Evolutionary conservation across 2,888 invertebrate genomes (phyloP).

Genomic region (Drosophila dives): DNA sequence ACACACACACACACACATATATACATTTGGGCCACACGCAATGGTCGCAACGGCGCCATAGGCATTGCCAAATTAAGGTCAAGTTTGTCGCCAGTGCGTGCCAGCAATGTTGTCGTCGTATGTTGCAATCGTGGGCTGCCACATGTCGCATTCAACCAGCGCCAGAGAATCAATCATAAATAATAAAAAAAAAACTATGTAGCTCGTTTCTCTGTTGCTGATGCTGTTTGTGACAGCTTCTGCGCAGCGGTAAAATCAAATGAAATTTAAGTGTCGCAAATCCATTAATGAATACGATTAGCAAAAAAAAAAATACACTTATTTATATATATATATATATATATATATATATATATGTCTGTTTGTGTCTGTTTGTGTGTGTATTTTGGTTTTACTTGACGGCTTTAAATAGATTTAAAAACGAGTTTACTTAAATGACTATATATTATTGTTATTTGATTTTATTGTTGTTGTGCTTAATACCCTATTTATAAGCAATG

Average conservation of each 20-base stretch:
- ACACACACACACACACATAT: slow-evolving; percentile 29
- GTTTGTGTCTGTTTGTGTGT: slow-evolving; percentile 6
- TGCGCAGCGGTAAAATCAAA: slow-evolving; percentile 37
- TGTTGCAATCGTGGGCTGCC: slow-evolving; percentile 35
- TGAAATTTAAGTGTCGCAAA: slow-evolving; percentile 33
- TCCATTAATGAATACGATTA: slow-evolving; percentile 68
- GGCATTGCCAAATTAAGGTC: slow-evolving; percentile 67
- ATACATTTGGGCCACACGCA: slow-evolving; percentile 43
- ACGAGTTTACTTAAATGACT: slow-evolving; percentile 36
- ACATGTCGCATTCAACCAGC: slow-evolving; percentile 30
- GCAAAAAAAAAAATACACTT: slow-evolving; percentile 30
- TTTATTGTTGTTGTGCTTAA: slow-evolving; percentile 4
- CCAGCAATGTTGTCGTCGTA: slow-evolving; percentile 22
- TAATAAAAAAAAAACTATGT: slow-evolving; percentile 4
- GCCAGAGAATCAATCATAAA: slow-evolving; percentile 57
- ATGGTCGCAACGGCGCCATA: slow-evolving; percentile 39
- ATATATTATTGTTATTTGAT: slow-evolving; percentile 21
- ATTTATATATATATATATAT: background rate
- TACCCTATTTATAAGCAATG: background rate
- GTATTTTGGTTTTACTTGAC: slow-evolving; percentile 42
- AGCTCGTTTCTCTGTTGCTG: slow-evolving; percentile 2
- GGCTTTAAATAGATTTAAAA: slow-evolving; percentile 43
- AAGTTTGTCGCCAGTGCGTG: slow-evolving; percentile 63
- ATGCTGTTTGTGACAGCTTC: slow-evolving; percentile 33
- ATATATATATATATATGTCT: background rate